phyloP scores from a whole-genome alignment of 1,140 invertebrate genomes.

The Drosophila ohnishii region DNA sequence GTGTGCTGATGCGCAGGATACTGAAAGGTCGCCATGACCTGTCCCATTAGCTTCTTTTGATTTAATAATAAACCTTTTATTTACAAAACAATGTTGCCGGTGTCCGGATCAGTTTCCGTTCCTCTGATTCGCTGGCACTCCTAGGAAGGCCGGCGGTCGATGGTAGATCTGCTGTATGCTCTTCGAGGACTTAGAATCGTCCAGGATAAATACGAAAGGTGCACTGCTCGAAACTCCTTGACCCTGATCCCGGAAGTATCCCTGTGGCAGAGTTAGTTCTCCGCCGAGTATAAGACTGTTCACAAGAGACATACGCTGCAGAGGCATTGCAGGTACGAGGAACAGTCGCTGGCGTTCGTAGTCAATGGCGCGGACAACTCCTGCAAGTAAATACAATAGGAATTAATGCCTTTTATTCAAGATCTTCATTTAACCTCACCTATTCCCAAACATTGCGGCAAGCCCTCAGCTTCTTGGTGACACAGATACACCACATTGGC shows the following conservation, averaged over 20 bases:
- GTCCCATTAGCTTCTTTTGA: slow-evolving; percentile 85
- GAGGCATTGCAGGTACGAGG: slow-evolving; percentile 60
- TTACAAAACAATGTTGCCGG: slow-evolving; percentile 7
- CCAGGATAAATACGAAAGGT: slow-evolving; percentile 69
- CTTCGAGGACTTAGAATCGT: slow-evolving; percentile 65
- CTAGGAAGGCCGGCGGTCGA: slow-evolving; percentile 50
- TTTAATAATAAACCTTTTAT: slow-evolving; percentile 40
- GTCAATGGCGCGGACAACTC: slow-evolving; percentile 75
- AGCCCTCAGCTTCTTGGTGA: background rate
- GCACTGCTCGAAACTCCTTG: slow-evolving; percentile 43
- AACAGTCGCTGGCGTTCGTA: slow-evolving; percentile 49
- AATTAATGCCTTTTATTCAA: too few species aligned
- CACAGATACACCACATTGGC: slow-evolving; percentile 76
- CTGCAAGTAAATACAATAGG: slow-evolving; percentile 22
- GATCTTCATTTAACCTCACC: slow-evolving; percentile 40
- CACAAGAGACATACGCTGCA: slow-evolving; percentile 37
- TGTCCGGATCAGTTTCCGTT: background rate
- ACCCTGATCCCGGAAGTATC: slow-evolving; percentile 69
- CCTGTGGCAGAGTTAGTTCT: slow-evolving; percentile 65
- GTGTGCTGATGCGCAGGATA: slow-evolving; percentile 89
- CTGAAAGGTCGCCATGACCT: slow-evolving; percentile 89
- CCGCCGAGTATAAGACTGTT: slow-evolving; percentile 65
- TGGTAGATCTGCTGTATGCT: slow-evolving; percentile 74
- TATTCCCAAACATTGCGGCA: slow-evolving; percentile 69
- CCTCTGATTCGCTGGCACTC: slow-evolving; percentile 21